A percentile compares a stretch with the other conserved stretches of the same genome.
Evolutionary conservation across 1,140 invertebrate species (phyloP).

Genomic region (Lucilia cuprina): DNA sequence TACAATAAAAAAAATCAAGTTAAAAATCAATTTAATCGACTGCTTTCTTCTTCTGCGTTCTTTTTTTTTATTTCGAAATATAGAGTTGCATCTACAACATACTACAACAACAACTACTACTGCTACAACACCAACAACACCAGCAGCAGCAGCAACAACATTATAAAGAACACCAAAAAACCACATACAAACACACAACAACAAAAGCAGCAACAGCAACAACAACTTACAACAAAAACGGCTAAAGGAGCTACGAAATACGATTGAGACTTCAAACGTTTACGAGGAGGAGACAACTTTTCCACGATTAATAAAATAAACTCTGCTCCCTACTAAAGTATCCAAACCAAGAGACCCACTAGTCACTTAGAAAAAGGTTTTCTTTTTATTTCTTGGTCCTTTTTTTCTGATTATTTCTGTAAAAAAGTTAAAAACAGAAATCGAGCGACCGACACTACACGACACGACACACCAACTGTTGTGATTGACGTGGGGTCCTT

Average conservation of each 20-base stretch:
- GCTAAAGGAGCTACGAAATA: too few species aligned
- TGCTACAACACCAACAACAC: background rate
- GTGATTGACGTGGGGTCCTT: slow-evolving; percentile 10
- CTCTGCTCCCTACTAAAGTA: too few species aligned
- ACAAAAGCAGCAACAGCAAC: background rate
- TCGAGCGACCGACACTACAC: background rate
- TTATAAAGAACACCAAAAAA: background rate
- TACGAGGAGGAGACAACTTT: background rate
- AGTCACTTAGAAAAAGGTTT: too few species aligned
- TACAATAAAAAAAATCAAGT: background rate
- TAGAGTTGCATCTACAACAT: slow-evolving; percentile 10
- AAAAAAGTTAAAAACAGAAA: background rate
- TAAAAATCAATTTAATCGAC: slow-evolving; percentile 33
- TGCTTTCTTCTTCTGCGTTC: slow-evolving; percentile 10
- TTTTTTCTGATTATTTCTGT: background rate
- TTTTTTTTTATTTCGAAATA: background rate
- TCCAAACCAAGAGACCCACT: too few species aligned
- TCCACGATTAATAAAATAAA: background rate
- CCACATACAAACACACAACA: background rate
- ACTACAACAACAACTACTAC: background rate
- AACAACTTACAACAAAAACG: background rate
- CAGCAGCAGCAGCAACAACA: background rate
- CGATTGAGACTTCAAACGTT: background rate
- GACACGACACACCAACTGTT: background rate
- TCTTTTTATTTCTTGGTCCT: too few species aligned